A percentile compares a stretch with the other conserved stretches of the same genome.
phyloP scores from a whole-genome alignment of 2,797 vertebrate genomes.

The Vultur gryphus region DNA sequence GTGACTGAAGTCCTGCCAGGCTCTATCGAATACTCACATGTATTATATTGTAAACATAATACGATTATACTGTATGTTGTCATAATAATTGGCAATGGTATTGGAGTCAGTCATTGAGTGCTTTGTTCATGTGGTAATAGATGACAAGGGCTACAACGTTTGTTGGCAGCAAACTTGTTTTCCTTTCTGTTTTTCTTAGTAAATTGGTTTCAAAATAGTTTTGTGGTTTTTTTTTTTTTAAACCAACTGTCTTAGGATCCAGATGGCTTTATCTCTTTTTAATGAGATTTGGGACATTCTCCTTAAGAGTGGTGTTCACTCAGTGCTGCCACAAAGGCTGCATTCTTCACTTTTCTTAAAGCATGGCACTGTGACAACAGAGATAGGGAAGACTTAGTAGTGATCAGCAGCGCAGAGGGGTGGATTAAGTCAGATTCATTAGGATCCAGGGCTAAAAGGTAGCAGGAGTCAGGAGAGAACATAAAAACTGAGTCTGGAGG shows the following conservation, averaged over 20 bases:
- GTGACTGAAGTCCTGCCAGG: slow-evolving; percentile 62
- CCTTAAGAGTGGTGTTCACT: neutral
- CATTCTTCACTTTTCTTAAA: neutral
- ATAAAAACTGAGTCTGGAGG: neutral
- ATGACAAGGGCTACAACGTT: neutral
- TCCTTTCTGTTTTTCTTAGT: slow-evolving; percentile 8
- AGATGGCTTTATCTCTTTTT: slow-evolving; percentile 42
- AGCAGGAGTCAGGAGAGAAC: neutral
- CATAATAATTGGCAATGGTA: slow-evolving; percentile 44
- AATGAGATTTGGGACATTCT: slow-evolving; percentile 21
- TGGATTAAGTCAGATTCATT: neutral
- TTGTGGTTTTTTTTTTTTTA: neutral
- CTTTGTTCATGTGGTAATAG: slow-evolving; percentile 49
- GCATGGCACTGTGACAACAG: neutral
- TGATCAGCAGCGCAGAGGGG: neutral
- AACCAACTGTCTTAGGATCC: neutral
- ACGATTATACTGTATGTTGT: slow-evolving; percentile 41
- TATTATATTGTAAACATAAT: slow-evolving; percentile 39
- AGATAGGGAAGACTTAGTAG: neutral
- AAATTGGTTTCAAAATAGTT: slow-evolving; percentile 50
- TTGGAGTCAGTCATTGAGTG: slow-evolving; percentile 8
- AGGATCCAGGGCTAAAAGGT: neutral
- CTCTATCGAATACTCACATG: neutral
- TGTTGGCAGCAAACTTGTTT: slow-evolving; percentile 39
- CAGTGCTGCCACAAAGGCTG: neutral